Evolutionary conservation across 2,888 invertebrate genomes (phyloP), one percentile per base, ranked within the genome.

Genomic region (Stenchaetothrips biformis): DNA sequence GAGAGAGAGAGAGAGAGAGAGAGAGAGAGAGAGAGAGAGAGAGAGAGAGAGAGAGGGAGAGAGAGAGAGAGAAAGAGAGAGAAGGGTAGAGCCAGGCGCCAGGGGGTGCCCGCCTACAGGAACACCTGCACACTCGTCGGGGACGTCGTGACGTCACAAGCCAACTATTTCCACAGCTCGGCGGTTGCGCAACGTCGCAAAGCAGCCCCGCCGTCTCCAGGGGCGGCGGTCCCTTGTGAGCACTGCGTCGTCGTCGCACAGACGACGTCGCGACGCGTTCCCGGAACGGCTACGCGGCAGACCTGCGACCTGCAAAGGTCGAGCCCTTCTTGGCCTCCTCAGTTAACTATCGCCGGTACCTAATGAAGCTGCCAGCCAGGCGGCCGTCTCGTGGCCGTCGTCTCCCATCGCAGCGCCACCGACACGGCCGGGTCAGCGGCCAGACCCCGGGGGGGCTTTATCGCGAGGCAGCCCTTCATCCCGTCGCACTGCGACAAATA

Each of bases 401-500:
- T 13, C 27, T 77, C n/a, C n/a, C 21, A 37, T 37, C 77, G 7
- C 13, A 25, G 77, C 21, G 27, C 18, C 77, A 7, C 16, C 77
- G 37, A 37, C 37, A 37, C 37, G 37, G 37, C 4, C 37, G 37
- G 37, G 37, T 37, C 37, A 37, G 37, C 37, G 37, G 37, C 37
- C 37, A 37, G 37, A 1, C 37, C 4, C 37, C 37, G 2, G 37
- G 27, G 79, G 0, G n/a, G 53, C 13, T 18, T 37, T 37, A 59
- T 37, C 59, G 25, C 59, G 62, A 49, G 21, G 37, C 79, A 62
- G 25, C 25, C 62, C 37, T 18, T 79, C n/a, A 37, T 25, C 62
- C 62, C 59, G 18, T 84, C 67, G 59, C 79, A 59, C 21, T 48
- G 48, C 78, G 78, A 59, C 78, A 74, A 74, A 21, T 74, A 74